Conservation (phyloP, 2,888 invertebrate genomes). For the Beris chalybata region DNA sequence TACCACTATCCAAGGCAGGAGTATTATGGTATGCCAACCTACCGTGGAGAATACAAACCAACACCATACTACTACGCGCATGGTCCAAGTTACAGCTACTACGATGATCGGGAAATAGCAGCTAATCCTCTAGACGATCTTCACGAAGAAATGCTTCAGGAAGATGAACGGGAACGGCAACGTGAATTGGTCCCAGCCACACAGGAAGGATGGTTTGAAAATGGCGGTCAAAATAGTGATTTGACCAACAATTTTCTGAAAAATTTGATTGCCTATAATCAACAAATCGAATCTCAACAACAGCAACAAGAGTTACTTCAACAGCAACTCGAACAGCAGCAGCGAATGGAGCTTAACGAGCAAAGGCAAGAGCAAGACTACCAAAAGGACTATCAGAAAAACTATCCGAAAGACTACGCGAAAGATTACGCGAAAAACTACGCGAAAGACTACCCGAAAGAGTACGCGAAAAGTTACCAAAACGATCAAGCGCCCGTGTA, state of each 20-base stretch:
- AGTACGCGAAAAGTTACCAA: constrained; percentile 21
- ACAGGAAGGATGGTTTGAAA: constrained; percentile 69
- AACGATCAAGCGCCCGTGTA: constrained; percentile 49
- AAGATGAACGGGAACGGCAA: constrained; percentile 62
- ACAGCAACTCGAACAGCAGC: constrained; percentile 57
- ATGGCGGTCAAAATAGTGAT: constrained; percentile 56
- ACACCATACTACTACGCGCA: constrained; percentile 57
- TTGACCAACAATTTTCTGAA: constrained; percentile 58
- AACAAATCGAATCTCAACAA: constrained; percentile 61
- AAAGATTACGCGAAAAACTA: constrained; percentile 11
- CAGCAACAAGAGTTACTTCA: constrained; percentile 43
- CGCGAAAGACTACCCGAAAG: constrained; percentile 37
- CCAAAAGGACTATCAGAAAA: constrained; percentile 3
- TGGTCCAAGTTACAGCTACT: constrained; percentile 54
- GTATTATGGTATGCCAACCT: constrained; percentile 45
- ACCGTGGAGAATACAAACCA: constrained; percentile 46
- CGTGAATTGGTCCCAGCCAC: constrained; percentile 48
- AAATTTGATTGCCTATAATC: constrained; percentile 66
- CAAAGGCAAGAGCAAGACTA: constrained; percentile 38
- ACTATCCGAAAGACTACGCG: not conserved
- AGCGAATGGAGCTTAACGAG: constrained; percentile 47
- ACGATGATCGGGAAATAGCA: constrained; percentile 51
- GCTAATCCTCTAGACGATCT: constrained; percentile 60
- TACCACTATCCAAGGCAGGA: constrained; percentile 43
- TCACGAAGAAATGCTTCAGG: constrained; percentile 64